These are phyloP conservation scores for Ceratoteleas bidentatus DNA, from an alignment of 1,140 invertebrate genomes.

Conservation along the genomic window DNA sequence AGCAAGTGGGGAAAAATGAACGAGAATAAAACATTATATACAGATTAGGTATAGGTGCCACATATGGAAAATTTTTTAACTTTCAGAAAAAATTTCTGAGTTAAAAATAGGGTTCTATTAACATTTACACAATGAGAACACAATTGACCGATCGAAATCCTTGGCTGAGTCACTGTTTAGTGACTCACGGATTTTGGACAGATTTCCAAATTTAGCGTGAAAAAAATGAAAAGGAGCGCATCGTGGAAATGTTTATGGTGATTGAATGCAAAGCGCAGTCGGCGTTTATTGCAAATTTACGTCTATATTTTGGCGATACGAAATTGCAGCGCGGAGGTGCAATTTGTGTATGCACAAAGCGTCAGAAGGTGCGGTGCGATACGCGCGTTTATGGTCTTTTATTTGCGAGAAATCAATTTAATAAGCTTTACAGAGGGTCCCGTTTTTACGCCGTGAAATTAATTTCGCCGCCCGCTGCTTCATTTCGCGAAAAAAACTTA, in stretches of 20 bases:
- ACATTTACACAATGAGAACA: constrained; percentile 28
- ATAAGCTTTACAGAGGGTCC: neutral
- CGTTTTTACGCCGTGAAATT: neutral
- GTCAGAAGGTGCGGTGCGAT: neutral
- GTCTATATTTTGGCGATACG: neutral
- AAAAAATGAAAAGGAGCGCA: neutral
- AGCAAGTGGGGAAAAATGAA: no score
- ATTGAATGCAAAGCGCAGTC: constrained; percentile 1
- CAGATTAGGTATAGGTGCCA: no score
- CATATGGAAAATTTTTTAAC: no score
- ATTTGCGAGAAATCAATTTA: neutral
- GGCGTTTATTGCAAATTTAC: constrained; percentile 5
- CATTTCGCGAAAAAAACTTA: neutral
- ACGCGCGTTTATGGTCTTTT: neutral
- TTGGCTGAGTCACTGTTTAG: constrained; percentile 21
- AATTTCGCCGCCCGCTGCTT: neutral
- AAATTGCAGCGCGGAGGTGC: neutral
- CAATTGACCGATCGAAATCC: constrained; percentile 27
- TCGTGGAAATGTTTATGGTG: constrained; percentile 11
- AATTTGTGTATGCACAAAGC: neutral
- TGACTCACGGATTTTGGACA: constrained; percentile 16
- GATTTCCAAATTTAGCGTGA: constrained; percentile 24
- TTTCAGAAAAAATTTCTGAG: no score
- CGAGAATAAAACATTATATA: no score
- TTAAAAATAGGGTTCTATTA: constrained; percentile 25